Percentiles rank a stretch among this genome's conserved stretches.
phyloP scores from a whole-genome alignment of 2,888 invertebrate species.

The Vandiemenella viatica region DNA sequence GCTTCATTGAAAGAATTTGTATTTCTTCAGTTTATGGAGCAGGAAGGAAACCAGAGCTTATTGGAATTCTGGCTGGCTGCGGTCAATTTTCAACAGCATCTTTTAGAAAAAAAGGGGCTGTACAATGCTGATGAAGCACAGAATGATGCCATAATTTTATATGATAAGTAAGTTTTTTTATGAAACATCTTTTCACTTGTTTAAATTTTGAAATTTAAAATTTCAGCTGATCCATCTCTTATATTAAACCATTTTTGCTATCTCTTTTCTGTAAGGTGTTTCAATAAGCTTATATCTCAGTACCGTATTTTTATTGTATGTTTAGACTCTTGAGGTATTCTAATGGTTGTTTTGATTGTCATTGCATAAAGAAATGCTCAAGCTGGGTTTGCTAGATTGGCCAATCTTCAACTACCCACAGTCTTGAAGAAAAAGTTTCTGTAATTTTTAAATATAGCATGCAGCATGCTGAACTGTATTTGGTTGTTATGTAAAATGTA shows the following conservation, averaged over 20 bases:
- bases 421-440: too few species aligned
- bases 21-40: constrained; percentile 59
- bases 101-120: constrained; percentile 37
- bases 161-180: constrained; percentile 55
- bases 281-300: too few species aligned
- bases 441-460: too few species aligned
- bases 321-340: too few species aligned
- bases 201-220: neutral
- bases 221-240: neutral
- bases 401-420: too few species aligned
- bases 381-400: too few species aligned
- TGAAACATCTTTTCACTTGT: neutral
- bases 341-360: too few species aligned
- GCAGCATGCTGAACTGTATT: too few species aligned
- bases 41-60: constrained; percentile 58
- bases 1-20: neutral
- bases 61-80: constrained; percentile 85
- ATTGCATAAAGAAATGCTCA: too few species aligned
- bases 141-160: constrained; percentile 86
- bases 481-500: too few species aligned
- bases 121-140: constrained; percentile 60
- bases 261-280: constrained; percentile 1
- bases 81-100: constrained; percentile 69
- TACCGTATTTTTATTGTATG: too few species aligned
- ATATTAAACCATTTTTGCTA: neutral